A percentile compares a stretch with the other conserved stretches of the same genome.
Conservation (phyloP, 2,113 vertebrate species). For the Mus musculus region DNA sequence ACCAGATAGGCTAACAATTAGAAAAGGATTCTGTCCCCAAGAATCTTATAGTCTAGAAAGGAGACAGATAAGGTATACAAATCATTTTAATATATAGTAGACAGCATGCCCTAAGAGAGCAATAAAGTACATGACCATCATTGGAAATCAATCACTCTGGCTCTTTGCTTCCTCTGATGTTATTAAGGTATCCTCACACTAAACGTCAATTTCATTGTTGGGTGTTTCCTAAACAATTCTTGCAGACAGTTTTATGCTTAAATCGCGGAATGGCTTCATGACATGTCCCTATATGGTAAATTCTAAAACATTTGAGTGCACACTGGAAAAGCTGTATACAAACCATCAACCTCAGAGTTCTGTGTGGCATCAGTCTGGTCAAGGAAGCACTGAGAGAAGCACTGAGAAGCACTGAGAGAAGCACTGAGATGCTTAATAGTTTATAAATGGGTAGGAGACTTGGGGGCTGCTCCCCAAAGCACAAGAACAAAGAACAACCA, state of each 20-base stretch:
- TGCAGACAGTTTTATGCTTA: not conserved
- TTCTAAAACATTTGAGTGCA: not conserved
- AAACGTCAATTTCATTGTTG: not conserved
- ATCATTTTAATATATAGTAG: not conserved
- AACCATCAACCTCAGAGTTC: not conserved
- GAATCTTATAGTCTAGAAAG: not conserved
- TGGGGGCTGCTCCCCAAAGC: not conserved
- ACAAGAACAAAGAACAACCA: too few relatives aligned
- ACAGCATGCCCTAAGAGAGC: not conserved
- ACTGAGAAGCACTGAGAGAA: not conserved
- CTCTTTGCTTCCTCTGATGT: constrained; percentile 18
- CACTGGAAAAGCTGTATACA: not conserved
- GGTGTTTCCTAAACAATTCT: constrained; percentile 4
- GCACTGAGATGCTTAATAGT: too few relatives aligned
- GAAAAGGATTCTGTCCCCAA: not conserved
- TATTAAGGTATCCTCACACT: not conserved
- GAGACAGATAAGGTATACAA: not conserved
- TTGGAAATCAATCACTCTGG: not conserved
- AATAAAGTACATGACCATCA: not conserved
- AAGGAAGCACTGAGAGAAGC: not conserved
- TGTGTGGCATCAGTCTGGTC: not conserved
- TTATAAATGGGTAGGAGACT: not conserved
- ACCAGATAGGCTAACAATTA: not conserved
- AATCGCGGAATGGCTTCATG: not conserved
- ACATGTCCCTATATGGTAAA: not conserved